A percentile compares a stretch with the other conserved stretches of the same genome.
Evolutionary conservation across 2,888 invertebrate genomes (phyloP).

Genomic region (Drosophila testacea): DNA sequence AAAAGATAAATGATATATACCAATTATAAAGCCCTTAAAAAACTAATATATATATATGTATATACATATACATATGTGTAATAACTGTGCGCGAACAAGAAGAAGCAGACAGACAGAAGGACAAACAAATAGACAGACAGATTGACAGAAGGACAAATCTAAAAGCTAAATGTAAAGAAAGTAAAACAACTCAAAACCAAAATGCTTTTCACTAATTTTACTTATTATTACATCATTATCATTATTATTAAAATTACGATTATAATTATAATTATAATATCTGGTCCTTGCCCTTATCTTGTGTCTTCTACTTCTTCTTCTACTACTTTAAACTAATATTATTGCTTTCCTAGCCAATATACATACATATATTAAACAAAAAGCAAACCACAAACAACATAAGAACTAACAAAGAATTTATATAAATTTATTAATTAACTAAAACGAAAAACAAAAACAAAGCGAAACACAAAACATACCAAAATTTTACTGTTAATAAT

Average conservation of each 20-base stretch:
- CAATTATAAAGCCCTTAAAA: conserved; percentile 16
- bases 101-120: conserved; percentile 5
- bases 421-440: conserved; percentile 43
- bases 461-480: conserved; percentile 72
- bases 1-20: conserved; percentile 17
- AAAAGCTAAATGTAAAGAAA: conserved; percentile 38
- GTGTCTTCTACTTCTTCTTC: conserved; percentile 17
- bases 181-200: conserved; percentile 58
- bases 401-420: conserved; percentile 66
- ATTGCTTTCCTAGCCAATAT: conserved; percentile 68
- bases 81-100: conserved; percentile 11
- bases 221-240: conserved; percentile 27
- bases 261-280: conserved; percentile 15
- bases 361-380: conserved; percentile 18
- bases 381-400: conserved; percentile 16
- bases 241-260: conserved; percentile 7
- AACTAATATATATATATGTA: conserved; percentile 13
- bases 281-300: conserved; percentile 23
- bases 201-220: conserved; percentile 71
- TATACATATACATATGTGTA: conserved; percentile 15
- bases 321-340: conserved; percentile 22
- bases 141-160: conserved; percentile 1
- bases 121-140: background rate
- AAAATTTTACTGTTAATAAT: conserved; percentile 68
- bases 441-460: conserved; percentile 37